Percentiles rank a stretch among this genome's conserved stretches.
Evolutionary conservation across 2,888 invertebrate species (phyloP).

Genomic region (Cerastis rubricosa): DNA sequence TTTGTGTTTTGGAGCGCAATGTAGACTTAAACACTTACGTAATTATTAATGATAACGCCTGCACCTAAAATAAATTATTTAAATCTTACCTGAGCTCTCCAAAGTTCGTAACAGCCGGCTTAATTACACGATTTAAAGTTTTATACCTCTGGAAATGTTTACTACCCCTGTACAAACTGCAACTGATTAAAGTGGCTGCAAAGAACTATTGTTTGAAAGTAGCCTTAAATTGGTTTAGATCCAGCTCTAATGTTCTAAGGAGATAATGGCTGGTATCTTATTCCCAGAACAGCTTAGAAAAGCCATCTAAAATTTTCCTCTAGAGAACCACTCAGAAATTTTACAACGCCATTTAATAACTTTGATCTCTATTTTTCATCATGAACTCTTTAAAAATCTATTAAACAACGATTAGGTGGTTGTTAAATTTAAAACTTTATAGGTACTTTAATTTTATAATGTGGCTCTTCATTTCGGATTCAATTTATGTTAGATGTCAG

Average conservation of each 20-base stretch:
- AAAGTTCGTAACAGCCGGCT: slow-evolving; percentile 16
- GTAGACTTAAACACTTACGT: too few relatives aligned
- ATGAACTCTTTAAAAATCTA: slow-evolving; percentile 58
- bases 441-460: slow-evolving; percentile 48
- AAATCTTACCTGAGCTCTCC: slow-evolving; percentile 21
- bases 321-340: slow-evolving; percentile 40
- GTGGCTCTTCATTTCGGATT: slow-evolving; percentile 36
- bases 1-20: too few relatives aligned
- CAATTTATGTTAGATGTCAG: slow-evolving; percentile 36
- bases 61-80: slow-evolving; percentile 17
- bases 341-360: slow-evolving; percentile 51
- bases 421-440: slow-evolving; percentile 54
- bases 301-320: slow-evolving; percentile 18
- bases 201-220: slow-evolving; percentile 22
- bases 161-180: slow-evolving; percentile 22
- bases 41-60: not conserved
- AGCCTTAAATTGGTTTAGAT: slow-evolving; percentile 34
- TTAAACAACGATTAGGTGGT: slow-evolving; percentile 55
- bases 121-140: slow-evolving; percentile 49
- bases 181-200: slow-evolving; percentile 39
- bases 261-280: slow-evolving; percentile 27
- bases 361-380: slow-evolving; percentile 56
- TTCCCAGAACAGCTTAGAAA: slow-evolving; percentile 30
- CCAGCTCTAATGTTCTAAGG: not conserved
- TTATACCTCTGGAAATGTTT: slow-evolving; percentile 41